These are phyloP conservation scores for Lagenorhynchus albirostris DNA, from an alignment of 2,113 vertebrate species.

Conservation along the genomic window DNA sequence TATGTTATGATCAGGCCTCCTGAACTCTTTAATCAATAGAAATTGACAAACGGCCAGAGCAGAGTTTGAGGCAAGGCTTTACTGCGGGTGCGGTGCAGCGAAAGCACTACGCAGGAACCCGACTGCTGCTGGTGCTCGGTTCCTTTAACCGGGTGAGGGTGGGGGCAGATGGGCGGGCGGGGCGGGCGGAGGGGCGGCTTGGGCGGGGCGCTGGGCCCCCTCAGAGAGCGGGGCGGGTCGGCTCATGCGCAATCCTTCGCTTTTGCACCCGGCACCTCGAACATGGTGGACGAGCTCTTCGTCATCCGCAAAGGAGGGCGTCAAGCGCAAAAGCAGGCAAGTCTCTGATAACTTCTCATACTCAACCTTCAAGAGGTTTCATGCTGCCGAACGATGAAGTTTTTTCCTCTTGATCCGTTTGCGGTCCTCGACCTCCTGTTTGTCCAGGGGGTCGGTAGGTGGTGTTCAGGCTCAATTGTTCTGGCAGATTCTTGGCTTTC, in stretches of 20 bases:
- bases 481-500: not conserved
- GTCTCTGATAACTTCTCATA: too few species aligned
- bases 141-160: not conserved
- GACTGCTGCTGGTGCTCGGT: not conserved
- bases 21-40: not conserved
- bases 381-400: not conserved
- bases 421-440: not conserved
- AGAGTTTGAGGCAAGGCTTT: not conserved
- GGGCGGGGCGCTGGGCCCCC: rapidly evolving
- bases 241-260: too few species aligned
- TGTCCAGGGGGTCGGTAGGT: not conserved
- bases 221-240: rapidly evolving
- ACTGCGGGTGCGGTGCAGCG: too few species aligned
- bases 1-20: not conserved
- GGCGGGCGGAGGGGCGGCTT: rapidly evolving
- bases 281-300: not conserved
- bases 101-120: not conserved
- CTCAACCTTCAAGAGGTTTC: not conserved
- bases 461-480: not conserved
- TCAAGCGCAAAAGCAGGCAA: not conserved
- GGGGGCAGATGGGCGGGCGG: rapidly evolving
- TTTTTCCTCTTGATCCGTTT: not conserved
- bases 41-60: not conserved
- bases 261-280: rapidly evolving
- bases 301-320: too few species aligned